Evolutionary conservation across 2,113 vertebrate species (phyloP).

Genomic region (Lontra canadensis): DNA sequence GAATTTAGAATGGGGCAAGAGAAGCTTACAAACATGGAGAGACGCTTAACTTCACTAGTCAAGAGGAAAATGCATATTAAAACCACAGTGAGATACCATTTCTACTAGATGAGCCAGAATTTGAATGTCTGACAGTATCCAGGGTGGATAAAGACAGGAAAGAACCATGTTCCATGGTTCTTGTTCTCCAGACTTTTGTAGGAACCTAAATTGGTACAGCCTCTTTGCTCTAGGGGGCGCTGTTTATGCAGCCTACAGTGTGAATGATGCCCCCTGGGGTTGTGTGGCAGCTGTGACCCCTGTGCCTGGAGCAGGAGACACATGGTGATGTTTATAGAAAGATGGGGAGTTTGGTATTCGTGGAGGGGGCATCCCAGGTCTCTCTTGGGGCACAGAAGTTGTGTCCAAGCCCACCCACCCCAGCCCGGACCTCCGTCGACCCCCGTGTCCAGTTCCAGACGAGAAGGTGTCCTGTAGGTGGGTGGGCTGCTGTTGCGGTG

Average conservation of each 20-base stretch:
- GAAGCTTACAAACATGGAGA: background rate
- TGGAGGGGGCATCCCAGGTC: background rate
- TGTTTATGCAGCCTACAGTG: fast-evolving
- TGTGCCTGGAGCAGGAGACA: background rate
- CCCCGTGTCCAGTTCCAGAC: background rate
- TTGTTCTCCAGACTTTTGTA: background rate
- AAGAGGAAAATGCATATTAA: background rate
- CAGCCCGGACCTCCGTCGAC: background rate
- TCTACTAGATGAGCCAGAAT: background rate
- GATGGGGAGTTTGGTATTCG: background rate
- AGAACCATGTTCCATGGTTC: too few relatives aligned
- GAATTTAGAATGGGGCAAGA: background rate
- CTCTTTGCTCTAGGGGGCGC: background rate
- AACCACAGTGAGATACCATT: background rate
- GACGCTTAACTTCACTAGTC: background rate
- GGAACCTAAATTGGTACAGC: too few relatives aligned
- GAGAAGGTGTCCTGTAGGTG: background rate
- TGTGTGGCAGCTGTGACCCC: background rate
- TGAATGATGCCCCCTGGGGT: background rate
- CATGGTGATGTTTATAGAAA: background rate
- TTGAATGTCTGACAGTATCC: background rate
- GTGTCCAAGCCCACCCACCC: too few relatives aligned
- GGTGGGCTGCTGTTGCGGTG: background rate
- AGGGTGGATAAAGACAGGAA: background rate
- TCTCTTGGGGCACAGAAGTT: background rate